phyloP scores from a whole-genome alignment of 1,140 invertebrate species.

The Eufriesea mexicana region DNA sequence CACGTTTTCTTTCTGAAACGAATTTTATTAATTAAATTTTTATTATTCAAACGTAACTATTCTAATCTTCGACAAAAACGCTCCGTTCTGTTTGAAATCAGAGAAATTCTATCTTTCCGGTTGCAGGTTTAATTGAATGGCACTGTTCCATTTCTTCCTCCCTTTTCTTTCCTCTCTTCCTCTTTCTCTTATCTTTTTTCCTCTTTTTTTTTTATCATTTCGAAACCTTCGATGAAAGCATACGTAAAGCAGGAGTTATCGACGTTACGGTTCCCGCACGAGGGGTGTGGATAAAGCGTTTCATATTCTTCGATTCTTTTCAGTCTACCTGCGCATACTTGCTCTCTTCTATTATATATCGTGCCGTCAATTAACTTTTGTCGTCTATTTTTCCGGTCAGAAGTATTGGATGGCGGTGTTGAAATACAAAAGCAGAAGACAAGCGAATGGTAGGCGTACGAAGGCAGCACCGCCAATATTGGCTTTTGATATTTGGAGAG shows the following conservation, averaged over 20 bases:
- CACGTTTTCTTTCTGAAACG: too few species aligned
- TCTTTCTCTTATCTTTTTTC: too few species aligned
- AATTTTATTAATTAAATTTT: too few species aligned
- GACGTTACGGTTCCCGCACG: background rate
- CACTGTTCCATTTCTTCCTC: background rate
- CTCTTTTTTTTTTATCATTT: background rate
- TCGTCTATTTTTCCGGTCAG: background rate
- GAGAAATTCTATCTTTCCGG: too few species aligned
- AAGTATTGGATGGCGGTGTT: background rate
- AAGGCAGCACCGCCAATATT: conserved; percentile 38
- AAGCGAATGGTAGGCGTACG: background rate
- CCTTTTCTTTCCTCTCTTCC: background rate
- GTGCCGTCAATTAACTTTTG: conserved; percentile 37
- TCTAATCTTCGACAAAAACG: too few species aligned
- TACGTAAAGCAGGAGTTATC: conserved; percentile 19
- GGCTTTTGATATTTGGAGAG: conserved; percentile 45
- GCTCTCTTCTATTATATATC: background rate
- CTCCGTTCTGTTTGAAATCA: too few species aligned
- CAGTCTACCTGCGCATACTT: background rate
- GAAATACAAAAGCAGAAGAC: background rate
- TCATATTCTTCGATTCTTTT: background rate
- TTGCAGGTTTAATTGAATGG: background rate
- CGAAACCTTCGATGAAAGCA: background rate
- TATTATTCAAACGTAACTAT: too few species aligned
- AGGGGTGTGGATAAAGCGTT: background rate